Conservation (phyloP, 2,113 vertebrate species). For the Platanista minor region DNA sequence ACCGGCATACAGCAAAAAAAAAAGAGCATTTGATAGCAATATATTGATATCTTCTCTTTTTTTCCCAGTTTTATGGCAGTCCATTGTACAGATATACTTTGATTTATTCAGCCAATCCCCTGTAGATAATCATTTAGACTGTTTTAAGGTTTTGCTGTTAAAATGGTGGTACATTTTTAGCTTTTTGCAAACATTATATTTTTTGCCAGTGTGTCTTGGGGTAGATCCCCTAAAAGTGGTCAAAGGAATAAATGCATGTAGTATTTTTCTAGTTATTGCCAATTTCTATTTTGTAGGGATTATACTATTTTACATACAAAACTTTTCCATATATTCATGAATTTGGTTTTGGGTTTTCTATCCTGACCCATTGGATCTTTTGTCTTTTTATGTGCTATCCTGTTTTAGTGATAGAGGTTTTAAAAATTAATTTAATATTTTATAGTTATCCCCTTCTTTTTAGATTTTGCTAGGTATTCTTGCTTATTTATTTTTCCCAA, state of each 20-base stretch:
- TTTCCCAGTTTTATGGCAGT: background rate
- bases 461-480: background rate
- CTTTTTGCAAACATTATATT: background rate
- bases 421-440: background rate
- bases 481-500: background rate
- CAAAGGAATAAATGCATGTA: background rate
- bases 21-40: background rate
- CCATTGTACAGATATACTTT: background rate
- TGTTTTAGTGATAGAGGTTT: background rate
- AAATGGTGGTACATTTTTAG: background rate
- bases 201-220: background rate
- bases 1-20: too few species aligned
- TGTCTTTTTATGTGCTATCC: background rate
- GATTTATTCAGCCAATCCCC: background rate
- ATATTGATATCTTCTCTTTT: background rate
- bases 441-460: background rate
- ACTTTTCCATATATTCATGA: background rate
- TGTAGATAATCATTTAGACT: background rate
- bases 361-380: background rate
- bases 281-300: background rate
- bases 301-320: background rate
- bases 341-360: background rate
- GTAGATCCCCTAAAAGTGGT: background rate
- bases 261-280: background rate
- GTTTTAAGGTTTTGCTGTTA: background rate